These are phyloP conservation scores for Ormyrus rosae DNA, from an alignment of 2,888 invertebrate genomes.

Conservation along the genomic window DNA sequence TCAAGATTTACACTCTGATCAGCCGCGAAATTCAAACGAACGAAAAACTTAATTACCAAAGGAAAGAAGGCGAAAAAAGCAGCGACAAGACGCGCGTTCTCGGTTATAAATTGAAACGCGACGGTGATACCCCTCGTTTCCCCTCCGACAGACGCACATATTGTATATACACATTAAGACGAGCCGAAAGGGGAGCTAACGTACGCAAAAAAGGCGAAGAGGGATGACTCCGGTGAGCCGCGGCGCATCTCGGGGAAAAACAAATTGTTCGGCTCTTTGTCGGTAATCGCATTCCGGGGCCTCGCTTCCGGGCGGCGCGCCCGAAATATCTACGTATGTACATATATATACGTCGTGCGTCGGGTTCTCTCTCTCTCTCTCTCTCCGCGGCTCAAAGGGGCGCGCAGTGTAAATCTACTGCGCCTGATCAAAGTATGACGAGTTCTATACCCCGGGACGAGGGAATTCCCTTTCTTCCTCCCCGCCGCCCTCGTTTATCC, in stretches of 20 bases:
- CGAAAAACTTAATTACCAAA: too few relatives aligned
- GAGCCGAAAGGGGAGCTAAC: background rate
- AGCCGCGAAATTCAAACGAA: too few relatives aligned
- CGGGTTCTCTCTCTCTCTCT: slow-evolving; percentile 19
- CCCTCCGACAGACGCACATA: background rate
- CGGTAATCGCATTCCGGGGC: slow-evolving; percentile 56
- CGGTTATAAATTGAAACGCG: slow-evolving; percentile 39
- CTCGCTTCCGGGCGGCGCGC: slow-evolving; percentile 14
- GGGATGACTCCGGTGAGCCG: slow-evolving; percentile 39
- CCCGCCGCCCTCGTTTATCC: slow-evolving; percentile 42
- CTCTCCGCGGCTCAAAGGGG: slow-evolving; percentile 11
- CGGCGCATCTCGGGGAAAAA: slow-evolving; percentile 49
- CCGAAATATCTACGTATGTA: slow-evolving; percentile 58
- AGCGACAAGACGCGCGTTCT: background rate
- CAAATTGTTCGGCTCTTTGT: slow-evolving; percentile 58
- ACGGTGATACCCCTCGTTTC: background rate
- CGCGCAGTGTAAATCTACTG: slow-evolving; percentile 59
- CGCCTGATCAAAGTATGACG: slow-evolving; percentile 69
- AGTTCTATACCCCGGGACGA: slow-evolving; percentile 60
- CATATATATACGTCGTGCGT: slow-evolving; percentile 43
- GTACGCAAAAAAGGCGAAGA: slow-evolving; percentile 9
- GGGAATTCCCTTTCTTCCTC: slow-evolving; percentile 50
- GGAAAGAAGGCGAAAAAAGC: slow-evolving; percentile 1
- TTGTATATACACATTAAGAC: background rate
- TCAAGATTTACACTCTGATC: too few relatives aligned